A percentile compares a stretch with the other conserved stretches of the same genome.
Evolutionary conservation across 2,888 invertebrate species (phyloP).

Genomic region (Dichetophora obliterata): DNA sequence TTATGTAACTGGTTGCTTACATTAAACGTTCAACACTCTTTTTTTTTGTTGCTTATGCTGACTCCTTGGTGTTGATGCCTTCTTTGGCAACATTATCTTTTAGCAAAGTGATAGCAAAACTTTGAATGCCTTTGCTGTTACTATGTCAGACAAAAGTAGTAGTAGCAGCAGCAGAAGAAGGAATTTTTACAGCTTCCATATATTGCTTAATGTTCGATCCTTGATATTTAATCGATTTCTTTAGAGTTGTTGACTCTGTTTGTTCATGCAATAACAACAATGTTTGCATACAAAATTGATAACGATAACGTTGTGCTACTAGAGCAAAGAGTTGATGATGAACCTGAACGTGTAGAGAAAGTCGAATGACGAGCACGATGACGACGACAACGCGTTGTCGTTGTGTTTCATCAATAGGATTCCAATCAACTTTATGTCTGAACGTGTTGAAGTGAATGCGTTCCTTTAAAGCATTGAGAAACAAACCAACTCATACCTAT

Average conservation of each 20-base stretch:
- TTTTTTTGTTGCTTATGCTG: neutral
- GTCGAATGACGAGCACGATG: neutral
- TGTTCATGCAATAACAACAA: conserved; percentile 60
- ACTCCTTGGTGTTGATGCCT: neutral
- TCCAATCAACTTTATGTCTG: conserved; percentile 59
- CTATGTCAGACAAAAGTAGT: too few species aligned
- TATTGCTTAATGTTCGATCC: neutral
- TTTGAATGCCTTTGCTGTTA: neutral
- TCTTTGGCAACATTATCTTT: neutral
- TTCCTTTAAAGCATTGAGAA: neutral
- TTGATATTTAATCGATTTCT: neutral
- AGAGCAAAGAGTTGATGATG: neutral
- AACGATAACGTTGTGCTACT: conserved; percentile 50
- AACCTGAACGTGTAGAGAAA: conserved; percentile 10
- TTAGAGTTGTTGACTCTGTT: conserved; percentile 40
- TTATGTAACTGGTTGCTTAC: neutral
- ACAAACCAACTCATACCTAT: neutral
- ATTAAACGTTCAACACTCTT: neutral
- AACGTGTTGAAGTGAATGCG: conserved; percentile 59
- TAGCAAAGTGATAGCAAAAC: neutral
- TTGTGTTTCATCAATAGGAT: conserved; percentile 56
- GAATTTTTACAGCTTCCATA: neutral
- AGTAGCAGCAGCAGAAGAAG: too few species aligned
- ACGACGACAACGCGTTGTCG: neutral
- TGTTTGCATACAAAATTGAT: conserved; percentile 66